Evolutionary conservation across 30 jellyfish, hydroid and myxozoan species (phyloP), one percentile per base, ranked within the genome.

Genomic region (Mastigias papua): DNA sequence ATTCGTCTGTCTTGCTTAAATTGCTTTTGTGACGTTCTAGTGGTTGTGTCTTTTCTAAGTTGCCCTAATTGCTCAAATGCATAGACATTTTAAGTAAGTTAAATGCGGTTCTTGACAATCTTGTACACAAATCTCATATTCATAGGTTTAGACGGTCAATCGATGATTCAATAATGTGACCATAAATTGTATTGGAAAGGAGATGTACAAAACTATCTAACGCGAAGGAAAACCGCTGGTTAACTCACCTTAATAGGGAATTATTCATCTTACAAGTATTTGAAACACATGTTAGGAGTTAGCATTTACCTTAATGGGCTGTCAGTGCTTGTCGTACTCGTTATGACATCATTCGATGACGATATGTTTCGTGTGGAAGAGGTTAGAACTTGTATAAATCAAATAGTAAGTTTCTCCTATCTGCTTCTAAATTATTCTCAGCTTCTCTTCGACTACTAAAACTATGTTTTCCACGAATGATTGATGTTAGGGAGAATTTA

Each of bases 81-180:
- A 23, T 6, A 63, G 74, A 63, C 35, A 63, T 63, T 63, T 63
- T 63, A 63, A 63, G 74, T 63, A n/a, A 27, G 74, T 63, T 63
- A 63, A 5, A 63, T 23, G 74, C 74, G 42, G 27, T 63, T 63
- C 74, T 23, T 23, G 19, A 63, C 35, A 27, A 63, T 63, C 26
- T 27, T 27, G 42, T 8, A 26, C 42, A 10, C 74, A 63, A 63
- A 27, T 63, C 74, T 63, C 42, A n/a, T 26, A n/a, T 63, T 63
- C 32, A 63, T 17, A 63, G 42, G 42, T 10, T 23, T 8, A 26
- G 74, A 34, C 42, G 23, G 34, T 33, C 83, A 34, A 72, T 34
- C 1, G 69, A 13, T 72, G 83, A 72, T 72, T 72, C 83, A 48
- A 72, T 72, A 34, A 72, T 6, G 83, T 49, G 25, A 72, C 48